These are phyloP conservation scores for Epinephelus fuscoguttatus DNA, from an alignment of 2,113 vertebrate genomes.

Conservation along the genomic window DNA sequence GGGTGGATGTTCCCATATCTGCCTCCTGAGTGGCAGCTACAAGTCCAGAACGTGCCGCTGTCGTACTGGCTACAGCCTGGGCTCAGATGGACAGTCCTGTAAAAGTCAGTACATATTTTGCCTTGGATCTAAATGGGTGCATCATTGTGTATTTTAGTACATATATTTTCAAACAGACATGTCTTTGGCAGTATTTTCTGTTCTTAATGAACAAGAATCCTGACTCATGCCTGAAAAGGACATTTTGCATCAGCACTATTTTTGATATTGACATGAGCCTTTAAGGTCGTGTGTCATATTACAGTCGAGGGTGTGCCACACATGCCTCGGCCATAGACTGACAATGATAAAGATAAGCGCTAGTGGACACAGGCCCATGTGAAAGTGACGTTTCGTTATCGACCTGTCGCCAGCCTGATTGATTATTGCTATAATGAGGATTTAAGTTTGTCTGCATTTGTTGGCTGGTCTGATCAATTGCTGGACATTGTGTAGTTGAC, in stretches of 20 bases:
- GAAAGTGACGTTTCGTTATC: constrained; percentile 70
- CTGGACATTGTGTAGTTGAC: constrained; percentile 83
- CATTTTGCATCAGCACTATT: constrained; percentile 2
- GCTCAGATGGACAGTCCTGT: constrained; percentile 92
- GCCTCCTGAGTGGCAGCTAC: constrained; percentile 94
- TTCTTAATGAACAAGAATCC: neutral
- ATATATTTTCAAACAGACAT: neutral
- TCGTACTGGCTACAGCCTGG: constrained; percentile 92
- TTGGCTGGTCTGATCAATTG: constrained; percentile 81
- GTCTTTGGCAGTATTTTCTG: neutral
- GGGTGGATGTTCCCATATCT: constrained; percentile 95
- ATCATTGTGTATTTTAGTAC: neutral
- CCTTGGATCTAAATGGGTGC: neutral
- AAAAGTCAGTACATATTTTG: constrained; percentile 91
- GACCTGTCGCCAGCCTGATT: constrained; percentile 76
- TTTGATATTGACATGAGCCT: constrained; percentile 16
- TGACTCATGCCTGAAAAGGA: constrained; percentile 9
- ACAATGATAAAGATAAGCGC: constrained; percentile 71
- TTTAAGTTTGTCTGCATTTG: constrained; percentile 81
- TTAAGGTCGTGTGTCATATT: constrained; percentile 64
- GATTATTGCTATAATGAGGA: constrained; percentile 83
- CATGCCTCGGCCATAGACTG: constrained; percentile 36
- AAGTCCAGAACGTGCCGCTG: constrained; percentile 96
- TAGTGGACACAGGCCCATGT: constrained; percentile 66
- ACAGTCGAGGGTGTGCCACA: constrained; percentile 28